Percentiles rank a stretch among this genome's conserved stretches.
phyloP scores from a whole-genome alignment of 2,797 vertebrate genomes.

The Gila robusta region DNA sequence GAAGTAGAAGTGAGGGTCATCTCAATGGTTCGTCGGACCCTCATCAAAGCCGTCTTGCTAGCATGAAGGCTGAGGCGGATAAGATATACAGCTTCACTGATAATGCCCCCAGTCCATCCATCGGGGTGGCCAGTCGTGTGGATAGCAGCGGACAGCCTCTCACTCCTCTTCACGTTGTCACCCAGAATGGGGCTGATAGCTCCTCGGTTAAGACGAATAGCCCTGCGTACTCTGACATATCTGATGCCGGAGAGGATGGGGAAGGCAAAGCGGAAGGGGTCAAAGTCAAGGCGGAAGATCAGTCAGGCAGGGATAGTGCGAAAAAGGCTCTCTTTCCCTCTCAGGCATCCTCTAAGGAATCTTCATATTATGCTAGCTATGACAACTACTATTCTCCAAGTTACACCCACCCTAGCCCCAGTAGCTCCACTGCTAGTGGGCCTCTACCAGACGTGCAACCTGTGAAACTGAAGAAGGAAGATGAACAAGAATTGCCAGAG shows the following conservation, averaged over 20 bases:
- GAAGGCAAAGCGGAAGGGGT: slow-evolving; percentile 90
- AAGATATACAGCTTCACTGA: slow-evolving; percentile 99
- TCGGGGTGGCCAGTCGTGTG: slow-evolving; percentile 89
- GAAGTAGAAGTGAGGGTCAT: slow-evolving; percentile 81
- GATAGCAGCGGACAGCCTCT: slow-evolving; percentile 90
- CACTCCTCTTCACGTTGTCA: slow-evolving; percentile 89
- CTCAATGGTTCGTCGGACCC: slow-evolving; percentile 93
- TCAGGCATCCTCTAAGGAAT: slow-evolving; percentile 91
- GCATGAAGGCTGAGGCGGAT: slow-evolving; percentile 97
- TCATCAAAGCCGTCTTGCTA: slow-evolving; percentile 96
- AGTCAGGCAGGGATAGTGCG: slow-evolving; percentile 89
- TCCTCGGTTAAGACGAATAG: slow-evolving; percentile 98
- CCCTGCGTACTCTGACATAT: slow-evolving; percentile 98
- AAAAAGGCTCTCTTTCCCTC: slow-evolving; percentile 95
- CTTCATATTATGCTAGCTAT: slow-evolving; percentile 93
- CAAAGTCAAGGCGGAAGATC: slow-evolving; percentile 91
- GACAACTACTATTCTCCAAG: slow-evolving; percentile 95
- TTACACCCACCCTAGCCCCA: slow-evolving; percentile 91
- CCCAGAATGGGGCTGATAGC: slow-evolving; percentile 95
- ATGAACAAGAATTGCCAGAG: slow-evolving; percentile 86
- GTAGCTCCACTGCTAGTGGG: slow-evolving; percentile 80
- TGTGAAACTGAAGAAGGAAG: slow-evolving; percentile 93
- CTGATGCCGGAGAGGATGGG: slow-evolving; percentile 95
- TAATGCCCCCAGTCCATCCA: slow-evolving; percentile 97
- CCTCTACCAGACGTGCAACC: slow-evolving; percentile 83